Conservation (phyloP, 2,888 invertebrate species). For the Dysmachus trigonus region DNA sequence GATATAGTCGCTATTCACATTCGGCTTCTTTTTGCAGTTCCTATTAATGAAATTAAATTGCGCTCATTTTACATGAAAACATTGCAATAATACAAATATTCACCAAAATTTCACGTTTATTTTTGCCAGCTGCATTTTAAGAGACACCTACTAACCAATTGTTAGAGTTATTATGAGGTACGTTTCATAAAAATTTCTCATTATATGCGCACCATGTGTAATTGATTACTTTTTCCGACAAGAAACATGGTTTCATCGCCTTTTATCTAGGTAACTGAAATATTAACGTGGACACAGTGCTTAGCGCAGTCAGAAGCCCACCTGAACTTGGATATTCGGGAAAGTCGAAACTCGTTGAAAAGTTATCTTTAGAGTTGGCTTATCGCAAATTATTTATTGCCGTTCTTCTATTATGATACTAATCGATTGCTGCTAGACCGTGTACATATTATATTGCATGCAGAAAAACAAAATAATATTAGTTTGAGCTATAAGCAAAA, state of each 20-base stretch:
- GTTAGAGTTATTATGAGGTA: not conserved
- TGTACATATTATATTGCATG: not conserved
- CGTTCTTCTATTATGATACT: not conserved
- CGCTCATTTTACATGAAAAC: not conserved
- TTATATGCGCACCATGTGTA: not conserved
- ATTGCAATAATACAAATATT: not conserved
- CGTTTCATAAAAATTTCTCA: not conserved
- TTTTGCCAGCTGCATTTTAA: not conserved
- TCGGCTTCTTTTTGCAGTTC: not conserved
- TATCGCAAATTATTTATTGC: not conserved
- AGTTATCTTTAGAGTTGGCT: not conserved
- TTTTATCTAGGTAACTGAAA: not conserved
- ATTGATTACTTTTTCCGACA: not conserved
- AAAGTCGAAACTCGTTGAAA: not conserved
- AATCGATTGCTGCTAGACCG: not conserved
- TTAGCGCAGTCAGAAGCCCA: not conserved
- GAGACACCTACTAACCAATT: not conserved
- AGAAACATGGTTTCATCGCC: not conserved
- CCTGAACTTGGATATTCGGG: not conserved
- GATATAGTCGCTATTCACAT: not conserved
- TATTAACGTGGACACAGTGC: not conserved
- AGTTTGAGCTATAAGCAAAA: not conserved
- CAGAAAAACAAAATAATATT: not conserved
- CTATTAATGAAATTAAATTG: not conserved
- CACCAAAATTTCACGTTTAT: not conserved